Evolutionary conservation across 2,888 invertebrate genomes (phyloP).

Genomic region (Leptopilina drosophilae): DNA sequence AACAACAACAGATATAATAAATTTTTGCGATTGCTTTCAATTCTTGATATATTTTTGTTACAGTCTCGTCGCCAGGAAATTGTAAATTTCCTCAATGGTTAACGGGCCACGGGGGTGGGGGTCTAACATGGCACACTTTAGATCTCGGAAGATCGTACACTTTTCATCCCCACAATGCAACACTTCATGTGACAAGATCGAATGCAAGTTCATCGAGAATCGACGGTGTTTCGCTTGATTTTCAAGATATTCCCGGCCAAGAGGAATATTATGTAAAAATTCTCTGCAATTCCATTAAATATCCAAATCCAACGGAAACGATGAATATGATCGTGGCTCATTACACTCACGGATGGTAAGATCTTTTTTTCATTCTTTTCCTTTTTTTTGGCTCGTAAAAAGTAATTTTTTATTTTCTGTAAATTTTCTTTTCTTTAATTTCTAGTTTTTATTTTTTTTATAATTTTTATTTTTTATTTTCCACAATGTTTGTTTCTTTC

Average conservation of each 20-base stretch:
- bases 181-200: conserved; percentile 82
- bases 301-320: conserved; percentile 74
- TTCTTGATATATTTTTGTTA: conserved; percentile 62
- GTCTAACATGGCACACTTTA: conserved; percentile 87
- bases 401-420: no score
- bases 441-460: no score
- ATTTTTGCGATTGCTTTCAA: no score
- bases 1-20: no score
- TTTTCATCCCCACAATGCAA: conserved; percentile 90
- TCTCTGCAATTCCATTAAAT: conserved; percentile 73
- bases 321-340: conserved; percentile 83
- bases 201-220: conserved; percentile 70
- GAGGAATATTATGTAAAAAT: conserved; percentile 74
- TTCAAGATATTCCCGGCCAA: conserved; percentile 70
- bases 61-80: conserved; percentile 85
- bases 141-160: conserved; percentile 92
- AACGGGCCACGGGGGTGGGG: conserved; percentile 82
- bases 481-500: no score
- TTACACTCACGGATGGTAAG: conserved; percentile 86
- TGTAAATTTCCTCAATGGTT: conserved; percentile 94
- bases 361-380: not conserved
- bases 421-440: no score
- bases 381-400: no score
- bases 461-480: no score
- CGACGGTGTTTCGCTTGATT: conserved; percentile 66